phyloP scores from a whole-genome alignment of 2,797 vertebrate genomes.

The Petrocephalus schoutedeni region DNA sequence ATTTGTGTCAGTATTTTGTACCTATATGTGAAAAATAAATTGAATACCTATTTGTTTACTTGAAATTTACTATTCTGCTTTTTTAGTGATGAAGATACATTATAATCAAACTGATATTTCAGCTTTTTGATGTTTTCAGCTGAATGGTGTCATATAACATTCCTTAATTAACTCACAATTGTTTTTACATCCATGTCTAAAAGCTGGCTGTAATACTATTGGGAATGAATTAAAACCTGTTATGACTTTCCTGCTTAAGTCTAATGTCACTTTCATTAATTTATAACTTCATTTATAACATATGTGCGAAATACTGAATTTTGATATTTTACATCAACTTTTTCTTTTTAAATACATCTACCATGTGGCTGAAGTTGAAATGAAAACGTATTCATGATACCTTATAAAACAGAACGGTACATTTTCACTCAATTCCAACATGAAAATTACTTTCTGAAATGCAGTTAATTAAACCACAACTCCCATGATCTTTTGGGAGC shows the following conservation, averaged over 20 bases:
- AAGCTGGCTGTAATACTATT: not conserved
- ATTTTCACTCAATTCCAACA: not conserved
- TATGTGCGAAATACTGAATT: not conserved
- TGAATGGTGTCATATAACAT: not conserved
- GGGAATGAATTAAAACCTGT: not conserved
- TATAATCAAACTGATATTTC: not conserved
- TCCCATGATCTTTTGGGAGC: not conserved
- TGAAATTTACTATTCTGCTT: not conserved
- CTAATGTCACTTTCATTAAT: not conserved
- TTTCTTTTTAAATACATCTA: not conserved
- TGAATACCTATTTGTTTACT: not conserved
- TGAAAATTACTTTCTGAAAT: not conserved
- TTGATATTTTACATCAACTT: not conserved
- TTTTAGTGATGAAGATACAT: not conserved
- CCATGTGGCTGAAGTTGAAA: not conserved
- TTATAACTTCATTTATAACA: not conserved
- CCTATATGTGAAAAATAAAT: not conserved
- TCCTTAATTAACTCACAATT: not conserved
- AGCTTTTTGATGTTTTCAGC: not conserved
- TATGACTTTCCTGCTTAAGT: not conserved
- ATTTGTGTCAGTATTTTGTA: not conserved
- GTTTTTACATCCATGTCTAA: not conserved
- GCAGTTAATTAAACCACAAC: not conserved
- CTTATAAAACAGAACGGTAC: not conserved
- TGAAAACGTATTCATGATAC: not conserved